A percentile compares a stretch with the other conserved stretches of the same genome.
phyloP scores from a whole-genome alignment of 2,113 vertebrate species.

The Microcebus ravelobensis region DNA sequence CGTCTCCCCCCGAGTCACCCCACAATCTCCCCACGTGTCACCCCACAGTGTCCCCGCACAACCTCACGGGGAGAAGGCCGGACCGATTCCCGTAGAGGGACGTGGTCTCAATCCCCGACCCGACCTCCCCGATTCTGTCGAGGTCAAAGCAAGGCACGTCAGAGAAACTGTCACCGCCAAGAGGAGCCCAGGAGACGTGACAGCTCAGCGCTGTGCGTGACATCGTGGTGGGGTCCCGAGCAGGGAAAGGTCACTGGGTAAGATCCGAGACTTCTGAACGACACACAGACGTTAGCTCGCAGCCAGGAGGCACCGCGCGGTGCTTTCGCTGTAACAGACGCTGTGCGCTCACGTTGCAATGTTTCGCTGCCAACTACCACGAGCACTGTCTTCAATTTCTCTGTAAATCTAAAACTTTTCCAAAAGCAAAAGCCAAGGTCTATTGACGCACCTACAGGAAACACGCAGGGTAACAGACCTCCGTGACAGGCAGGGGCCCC shows the following conservation, averaged over 20 bases:
- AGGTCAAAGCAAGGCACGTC: rapidly evolving
- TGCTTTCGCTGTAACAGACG: rapidly evolving
- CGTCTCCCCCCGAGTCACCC: no score
- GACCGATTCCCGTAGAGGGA: rapidly evolving
- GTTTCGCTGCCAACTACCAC: rapidly evolving
- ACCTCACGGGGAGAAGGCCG: rapidly evolving
- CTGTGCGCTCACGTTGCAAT: rapidly evolving
- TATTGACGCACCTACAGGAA: no score
- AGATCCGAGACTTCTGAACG: background rate
- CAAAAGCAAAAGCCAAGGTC: background rate
- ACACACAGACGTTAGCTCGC: no score
- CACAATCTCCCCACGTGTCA: rapidly evolving
- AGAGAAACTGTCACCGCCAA: rapidly evolving
- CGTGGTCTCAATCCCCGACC: rapidly evolving
- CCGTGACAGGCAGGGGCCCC: no score
- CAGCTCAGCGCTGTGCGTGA: rapidly evolving
- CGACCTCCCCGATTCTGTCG: rapidly evolving
- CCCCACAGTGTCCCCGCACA: no score
- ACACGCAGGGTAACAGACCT: background rate
- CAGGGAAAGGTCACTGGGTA: rapidly evolving
- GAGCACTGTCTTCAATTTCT: rapidly evolving
- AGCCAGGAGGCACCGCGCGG: rapidly evolving
- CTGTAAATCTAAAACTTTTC: background rate
- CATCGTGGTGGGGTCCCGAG: no score
- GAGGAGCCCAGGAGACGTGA: background rate